Base-by-base conservation (phyloP, 2,888 invertebrate species). In the Chironomus riparius region DNA sequence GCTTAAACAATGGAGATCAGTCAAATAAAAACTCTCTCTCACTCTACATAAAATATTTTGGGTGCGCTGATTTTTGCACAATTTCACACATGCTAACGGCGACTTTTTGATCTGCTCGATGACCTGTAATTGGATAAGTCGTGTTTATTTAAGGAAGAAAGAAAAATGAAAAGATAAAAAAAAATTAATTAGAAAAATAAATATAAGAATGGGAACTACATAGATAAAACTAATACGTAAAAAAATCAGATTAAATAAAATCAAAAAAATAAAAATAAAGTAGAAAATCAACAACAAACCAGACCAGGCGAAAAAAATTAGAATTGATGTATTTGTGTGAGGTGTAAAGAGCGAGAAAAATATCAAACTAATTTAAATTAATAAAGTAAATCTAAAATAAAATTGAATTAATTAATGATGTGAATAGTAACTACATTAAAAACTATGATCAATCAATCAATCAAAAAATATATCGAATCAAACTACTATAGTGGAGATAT, bases 251-350 rank as follows among this genome's bases (percentile, higher is more conserved):
- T 24, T 21, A 13, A 24, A 62, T 62, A 21, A 65, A 10, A 65
- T 38, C 38, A 38, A 38, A 28, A 28, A 28, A 28, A 28, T 5
- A 4, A 28, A 65, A 65, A 65, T 22, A 65, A 65, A 65, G 5
- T 65, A 21, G 38, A 22, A 65, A 65, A 65, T 65, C 18, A 70
- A 48, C 71, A 50, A 71, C 71, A 71, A 71, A 71, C 71, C 48
- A 71, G 48, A 71, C 50, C 71, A 71, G 71, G 71, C 71, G 71
- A 71, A 50, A 71, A n/a, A 24, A 71, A 71, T 71, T 48, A 71
- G 70, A 71, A 71, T 50, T 71, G 71, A 71, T 71, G 71, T 71
- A 48, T 71, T 71, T 70, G 70, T 70, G 65, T 24, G 65, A 70
- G 70, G 21, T 47, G 70, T 70, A 28, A 70, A 70, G 70, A 70